Evolutionary conservation across 2,797 vertebrate species (phyloP).

Genomic region (Odontamblyopus rebecca): DNA sequence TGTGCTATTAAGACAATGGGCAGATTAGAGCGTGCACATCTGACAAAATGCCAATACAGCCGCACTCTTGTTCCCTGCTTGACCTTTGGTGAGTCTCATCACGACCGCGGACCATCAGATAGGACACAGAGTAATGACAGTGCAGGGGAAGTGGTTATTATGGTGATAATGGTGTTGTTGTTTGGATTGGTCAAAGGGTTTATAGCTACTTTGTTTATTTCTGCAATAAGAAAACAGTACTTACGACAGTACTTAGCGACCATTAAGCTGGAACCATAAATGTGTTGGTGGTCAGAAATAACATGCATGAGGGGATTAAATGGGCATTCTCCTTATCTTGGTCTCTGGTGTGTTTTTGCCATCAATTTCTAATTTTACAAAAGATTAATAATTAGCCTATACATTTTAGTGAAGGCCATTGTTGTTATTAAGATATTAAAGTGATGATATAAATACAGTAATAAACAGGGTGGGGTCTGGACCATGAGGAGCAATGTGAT

Average conservation of each 20-base stretch:
- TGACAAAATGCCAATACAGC: constrained; percentile 67
- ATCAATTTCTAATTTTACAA: background rate
- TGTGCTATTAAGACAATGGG: constrained; percentile 78
- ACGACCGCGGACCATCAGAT: constrained; percentile 38
- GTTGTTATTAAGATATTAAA: too few relatives aligned
- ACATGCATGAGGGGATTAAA: background rate
- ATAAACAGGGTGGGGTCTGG: too few relatives aligned
- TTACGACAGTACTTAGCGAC: constrained; percentile 11
- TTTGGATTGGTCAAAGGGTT: constrained; percentile 10
- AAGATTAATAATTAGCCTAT: background rate
- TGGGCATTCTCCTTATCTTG: background rate
- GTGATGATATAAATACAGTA: too few relatives aligned
- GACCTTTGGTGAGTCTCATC: constrained; percentile 65
- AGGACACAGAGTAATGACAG: constrained; percentile 19
- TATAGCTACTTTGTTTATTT: constrained; percentile 21
- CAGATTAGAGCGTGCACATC: constrained; percentile 74
- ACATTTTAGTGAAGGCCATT: too few relatives aligned
- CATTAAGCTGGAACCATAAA: constrained; percentile 16
- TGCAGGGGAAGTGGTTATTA: constrained; percentile 16
- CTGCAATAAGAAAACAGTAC: constrained; percentile 9
- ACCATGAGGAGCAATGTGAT: too few relatives aligned
- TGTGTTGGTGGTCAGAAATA: background rate
- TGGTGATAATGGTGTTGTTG: constrained; percentile 25
- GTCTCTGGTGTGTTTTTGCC: background rate
- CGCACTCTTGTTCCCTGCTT: constrained; percentile 56